A percentile compares a stretch with the other conserved stretches of the same genome.
Evolutionary conservation across 2,888 invertebrate species (phyloP).

Genomic region (Cantharis flavilabris): DNA sequence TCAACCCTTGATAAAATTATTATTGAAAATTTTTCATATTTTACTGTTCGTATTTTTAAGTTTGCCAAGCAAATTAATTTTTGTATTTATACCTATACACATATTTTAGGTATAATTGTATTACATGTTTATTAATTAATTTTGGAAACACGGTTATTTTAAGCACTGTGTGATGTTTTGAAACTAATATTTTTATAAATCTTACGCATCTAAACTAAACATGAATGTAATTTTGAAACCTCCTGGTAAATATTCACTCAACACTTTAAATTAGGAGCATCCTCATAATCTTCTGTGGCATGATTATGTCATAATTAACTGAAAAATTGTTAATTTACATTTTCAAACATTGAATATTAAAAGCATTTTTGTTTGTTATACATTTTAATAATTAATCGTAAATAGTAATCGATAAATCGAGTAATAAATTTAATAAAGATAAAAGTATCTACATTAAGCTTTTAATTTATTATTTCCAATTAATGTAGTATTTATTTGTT

Average conservation of each 20-base stretch:
- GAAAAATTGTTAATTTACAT: constrained; percentile 14
- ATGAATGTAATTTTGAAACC: constrained; percentile 1
- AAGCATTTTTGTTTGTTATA: neutral
- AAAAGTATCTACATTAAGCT: no score
- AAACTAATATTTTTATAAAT: neutral
- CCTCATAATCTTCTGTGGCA: constrained; percentile 7
- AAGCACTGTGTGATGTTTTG: neutral
- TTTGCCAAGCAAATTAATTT: neutral
- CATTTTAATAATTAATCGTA: no score
- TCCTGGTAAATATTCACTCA: neutral
- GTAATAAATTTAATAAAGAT: no score
- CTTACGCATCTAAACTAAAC: neutral
- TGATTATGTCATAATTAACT: constrained; percentile 6
- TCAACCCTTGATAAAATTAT: neutral
- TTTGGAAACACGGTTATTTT: neutral
- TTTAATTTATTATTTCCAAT: no score
- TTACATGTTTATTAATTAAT: neutral
- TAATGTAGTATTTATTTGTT: no score
- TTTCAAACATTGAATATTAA: neutral
- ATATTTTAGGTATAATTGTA: neutral
- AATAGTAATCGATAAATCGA: no score
- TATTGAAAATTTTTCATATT: neutral
- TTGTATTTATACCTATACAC: neutral
- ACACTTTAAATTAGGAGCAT: constrained; percentile 10
- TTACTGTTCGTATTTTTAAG: neutral